A percentile compares a stretch with the other conserved stretches of the same genome.
Conservation (phyloP, 2,888 invertebrate genomes). For the Schrankia costaestrigalis region DNA sequence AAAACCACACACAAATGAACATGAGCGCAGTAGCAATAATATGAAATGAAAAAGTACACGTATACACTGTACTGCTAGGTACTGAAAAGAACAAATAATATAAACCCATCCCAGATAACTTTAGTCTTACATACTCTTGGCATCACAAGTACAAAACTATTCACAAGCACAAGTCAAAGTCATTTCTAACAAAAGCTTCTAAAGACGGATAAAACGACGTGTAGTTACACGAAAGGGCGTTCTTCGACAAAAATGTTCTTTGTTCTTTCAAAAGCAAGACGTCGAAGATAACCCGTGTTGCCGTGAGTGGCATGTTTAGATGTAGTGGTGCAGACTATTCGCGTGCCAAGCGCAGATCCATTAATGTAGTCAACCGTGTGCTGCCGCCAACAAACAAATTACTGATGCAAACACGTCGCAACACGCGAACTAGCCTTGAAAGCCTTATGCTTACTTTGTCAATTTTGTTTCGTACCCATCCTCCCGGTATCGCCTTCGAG, state of each 20-base stretch:
- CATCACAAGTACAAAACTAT: conserved; percentile 28
- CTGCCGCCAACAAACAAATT: conserved; percentile 79
- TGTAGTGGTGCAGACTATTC: conserved; percentile 33
- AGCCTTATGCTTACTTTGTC: conserved; percentile 77
- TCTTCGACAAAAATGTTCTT: conserved; percentile 24
- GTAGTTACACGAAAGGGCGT: conserved; percentile 15
- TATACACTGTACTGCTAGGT: no score
- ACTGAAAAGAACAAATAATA: no score
- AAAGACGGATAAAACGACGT: conserved; percentile 7
- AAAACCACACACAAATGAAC: no score
- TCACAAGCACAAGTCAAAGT: no score
- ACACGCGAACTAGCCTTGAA: conserved; percentile 73
- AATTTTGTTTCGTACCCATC: conserved; percentile 49
- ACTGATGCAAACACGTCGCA: conserved; percentile 78
- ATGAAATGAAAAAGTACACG: no score
- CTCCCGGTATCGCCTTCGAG: conserved; percentile 45
- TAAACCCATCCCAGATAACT: no score
- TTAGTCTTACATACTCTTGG: no score
- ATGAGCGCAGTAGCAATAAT: no score
- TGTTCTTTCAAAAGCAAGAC: conserved; percentile 41
- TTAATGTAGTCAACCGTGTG: conserved; percentile 74
- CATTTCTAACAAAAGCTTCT: neutral
- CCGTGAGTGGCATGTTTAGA: conserved; percentile 49
- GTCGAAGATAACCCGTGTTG: conserved; percentile 35
- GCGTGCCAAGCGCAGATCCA: conserved; percentile 71